These are phyloP conservation scores for Dissostichus mawsoni DNA, from an alignment of 2,113 vertebrate species.

Conservation along the genomic window DNA sequence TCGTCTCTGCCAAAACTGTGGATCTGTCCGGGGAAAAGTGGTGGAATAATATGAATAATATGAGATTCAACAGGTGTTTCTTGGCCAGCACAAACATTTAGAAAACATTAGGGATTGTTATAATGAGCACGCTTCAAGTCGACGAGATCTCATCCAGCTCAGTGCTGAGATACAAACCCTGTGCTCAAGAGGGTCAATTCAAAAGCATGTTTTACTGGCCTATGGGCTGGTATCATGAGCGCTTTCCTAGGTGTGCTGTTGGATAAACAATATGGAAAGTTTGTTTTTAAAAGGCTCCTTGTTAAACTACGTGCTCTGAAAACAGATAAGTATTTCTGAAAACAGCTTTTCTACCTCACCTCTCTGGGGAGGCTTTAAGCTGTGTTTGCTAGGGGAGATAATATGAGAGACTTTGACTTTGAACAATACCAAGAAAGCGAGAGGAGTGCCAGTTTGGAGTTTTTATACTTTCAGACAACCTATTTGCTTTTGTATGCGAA, in stretches of 20 bases:
- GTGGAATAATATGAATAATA: background rate
- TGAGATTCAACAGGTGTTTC: background rate
- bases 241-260: background rate
- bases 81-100: background rate
- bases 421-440: background rate
- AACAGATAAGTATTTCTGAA: background rate
- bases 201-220: background rate
- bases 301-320: background rate
- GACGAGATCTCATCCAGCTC: background rate
- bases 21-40: background rate
- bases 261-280: too few species aligned
- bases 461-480: background rate
- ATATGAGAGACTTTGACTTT: background rate
- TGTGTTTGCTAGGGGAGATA: background rate
- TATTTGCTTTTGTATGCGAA: background rate
- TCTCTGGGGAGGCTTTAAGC: background rate
- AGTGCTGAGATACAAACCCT: background rate
- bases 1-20: background rate
- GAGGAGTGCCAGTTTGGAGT: background rate
- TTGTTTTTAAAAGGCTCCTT: background rate
- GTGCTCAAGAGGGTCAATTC: background rate
- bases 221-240: too few species aligned
- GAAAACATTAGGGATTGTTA: background rate
- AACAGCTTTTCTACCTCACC: background rate
- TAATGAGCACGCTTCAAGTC: background rate